Base-by-base conservation (phyloP, 2,888 invertebrate species). In the Microctonus brassicae region DNA sequence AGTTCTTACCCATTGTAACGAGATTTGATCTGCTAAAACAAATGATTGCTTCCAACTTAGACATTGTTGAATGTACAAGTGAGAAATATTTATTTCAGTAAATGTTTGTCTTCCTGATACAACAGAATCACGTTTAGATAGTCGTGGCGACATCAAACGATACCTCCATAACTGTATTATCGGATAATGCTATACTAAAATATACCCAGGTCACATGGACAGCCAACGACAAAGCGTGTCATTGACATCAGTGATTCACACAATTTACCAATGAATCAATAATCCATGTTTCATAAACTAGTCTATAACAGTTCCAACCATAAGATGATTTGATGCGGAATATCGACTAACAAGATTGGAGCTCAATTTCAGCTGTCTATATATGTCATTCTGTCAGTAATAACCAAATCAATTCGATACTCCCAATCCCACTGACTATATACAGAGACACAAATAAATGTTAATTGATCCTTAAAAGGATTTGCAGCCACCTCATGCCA, bases 11-110 rank as follows among this genome's bases (percentile, higher is more conserved):
- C 62, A 62, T 62, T 62, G 42, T 26, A 17, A 58, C 26, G 64
- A 57, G 70, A 70, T 70, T 70, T 70, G 64, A 70, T 70, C 70
- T 64, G 22, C n/a, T 39, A n/a, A 33, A 47, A 70, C 65, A 65
- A 70, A 70, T 65, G 64, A 70, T 65, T 65, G 57, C 64, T 64
- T 58, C 24, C 70, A 60, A 39, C 47, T 55, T 36, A 33, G 22
- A 10, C 58, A 57, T 7, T 52, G 52, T 36, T 39, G 55, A 47
- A 52, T 20, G 57, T 39, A 63, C 63, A 22, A 7, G 17, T 17
- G 17, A 7, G 39, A 42, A 55, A 22, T 24, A 63, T 62, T 53
- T 5, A 10, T 6, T 29, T 47, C 52, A 52, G 11, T 33, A 13
- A 24, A 34, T 58, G 22, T 24, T 42, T 36, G 33, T 55, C 26